phyloP scores from a whole-genome alignment of 1,140 invertebrate genomes.

The Anoplolepis gracilipes region DNA sequence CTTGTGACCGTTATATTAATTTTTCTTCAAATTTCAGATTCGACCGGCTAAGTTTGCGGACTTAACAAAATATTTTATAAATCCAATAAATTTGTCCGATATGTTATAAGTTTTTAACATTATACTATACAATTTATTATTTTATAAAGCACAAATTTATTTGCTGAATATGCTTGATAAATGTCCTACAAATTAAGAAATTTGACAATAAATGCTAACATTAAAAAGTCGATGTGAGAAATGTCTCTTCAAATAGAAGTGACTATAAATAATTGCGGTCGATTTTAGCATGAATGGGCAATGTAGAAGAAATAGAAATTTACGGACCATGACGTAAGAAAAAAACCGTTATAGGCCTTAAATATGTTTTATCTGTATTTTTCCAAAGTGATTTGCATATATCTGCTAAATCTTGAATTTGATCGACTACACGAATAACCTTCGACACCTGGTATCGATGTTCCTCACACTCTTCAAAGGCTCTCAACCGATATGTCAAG shows the following conservation, averaged over 20 bases:
- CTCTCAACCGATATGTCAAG: conserved; percentile 52
- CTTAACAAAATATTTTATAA: neutral
- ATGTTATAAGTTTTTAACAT: neutral
- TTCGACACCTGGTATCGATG: conserved; percentile 27
- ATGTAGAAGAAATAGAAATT: neutral
- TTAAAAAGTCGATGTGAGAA: neutral
- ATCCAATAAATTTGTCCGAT: neutral
- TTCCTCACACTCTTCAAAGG: neutral
- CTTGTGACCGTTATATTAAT: neutral
- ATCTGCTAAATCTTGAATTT: conserved; percentile 26
- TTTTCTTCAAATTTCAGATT: neutral
- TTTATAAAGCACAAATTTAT: neutral
- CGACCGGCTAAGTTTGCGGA: neutral
- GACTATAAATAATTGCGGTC: neutral
- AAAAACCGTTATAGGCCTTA: conserved; percentile 32
- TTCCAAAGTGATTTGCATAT: neutral
- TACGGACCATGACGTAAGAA: neutral
- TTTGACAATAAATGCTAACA: neutral
- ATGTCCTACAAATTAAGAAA: neutral
- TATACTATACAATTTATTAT: neutral
- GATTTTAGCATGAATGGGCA: neutral
- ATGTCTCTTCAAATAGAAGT: neutral
- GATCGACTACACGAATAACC: neutral
- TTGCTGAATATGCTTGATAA: neutral
- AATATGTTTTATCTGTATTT: conserved; percentile 28